Evolutionary conservation across 2,888 invertebrate species (phyloP).

Genomic region (Synergus umbraculus): DNA sequence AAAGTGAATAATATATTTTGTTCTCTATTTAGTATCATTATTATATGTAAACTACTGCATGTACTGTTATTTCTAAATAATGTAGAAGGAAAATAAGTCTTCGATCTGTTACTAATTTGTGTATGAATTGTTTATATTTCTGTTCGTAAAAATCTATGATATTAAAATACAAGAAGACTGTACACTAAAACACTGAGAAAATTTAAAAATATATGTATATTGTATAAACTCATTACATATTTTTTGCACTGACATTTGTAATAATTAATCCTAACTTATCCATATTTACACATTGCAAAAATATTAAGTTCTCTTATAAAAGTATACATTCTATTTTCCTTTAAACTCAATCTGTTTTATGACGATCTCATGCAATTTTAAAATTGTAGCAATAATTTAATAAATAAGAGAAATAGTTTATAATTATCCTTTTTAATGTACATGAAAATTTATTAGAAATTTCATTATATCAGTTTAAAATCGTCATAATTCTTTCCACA

Average conservation of each 20-base stretch:
- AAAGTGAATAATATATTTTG: background rate
- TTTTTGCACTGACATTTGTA: background rate
- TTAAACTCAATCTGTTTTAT: background rate
- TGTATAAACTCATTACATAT: slow-evolving; percentile 10
- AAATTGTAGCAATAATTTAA: background rate
- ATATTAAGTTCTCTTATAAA: background rate
- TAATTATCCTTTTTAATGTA: background rate
- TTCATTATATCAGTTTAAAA: slow-evolving; percentile 6
- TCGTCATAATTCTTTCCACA: slow-evolving; percentile 25
- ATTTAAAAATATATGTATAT: slow-evolving; percentile 33
- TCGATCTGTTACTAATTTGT: background rate
- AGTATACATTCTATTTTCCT: background rate
- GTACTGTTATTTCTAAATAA: background rate
- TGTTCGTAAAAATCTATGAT: slow-evolving; percentile 14
- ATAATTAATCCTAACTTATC: background rate
- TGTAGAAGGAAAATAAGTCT: background rate
- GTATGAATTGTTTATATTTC: slow-evolving; percentile 25
- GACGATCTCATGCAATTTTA: slow-evolving; percentile 8
- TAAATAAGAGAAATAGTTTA: slow-evolving; percentile 19
- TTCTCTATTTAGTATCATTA: background rate
- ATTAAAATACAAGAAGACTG: slow-evolving; percentile 35
- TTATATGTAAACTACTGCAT: too few species aligned
- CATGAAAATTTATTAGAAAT: background rate
- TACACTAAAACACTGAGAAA: slow-evolving; percentile 27
- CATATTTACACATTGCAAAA: slow-evolving; percentile 11